Conservation (phyloP, 2,113 vertebrate species). For the Leuciscus idus region DNA sequence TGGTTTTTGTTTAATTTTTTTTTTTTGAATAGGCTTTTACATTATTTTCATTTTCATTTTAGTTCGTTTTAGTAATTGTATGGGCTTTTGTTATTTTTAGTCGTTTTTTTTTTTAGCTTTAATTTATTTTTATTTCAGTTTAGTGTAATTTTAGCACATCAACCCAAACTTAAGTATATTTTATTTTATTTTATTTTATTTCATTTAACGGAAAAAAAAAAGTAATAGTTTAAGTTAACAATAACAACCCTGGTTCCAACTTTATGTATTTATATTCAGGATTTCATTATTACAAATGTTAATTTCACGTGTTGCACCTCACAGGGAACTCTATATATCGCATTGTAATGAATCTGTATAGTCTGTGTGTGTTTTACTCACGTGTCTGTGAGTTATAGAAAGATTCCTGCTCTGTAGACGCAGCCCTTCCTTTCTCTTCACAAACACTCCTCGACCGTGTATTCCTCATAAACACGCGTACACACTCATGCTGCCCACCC, state of each 20-base stretch:
- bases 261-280: not conserved
- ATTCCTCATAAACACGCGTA: constrained; percentile 35
- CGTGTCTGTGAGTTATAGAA: not conserved
- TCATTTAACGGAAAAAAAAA: not conserved
- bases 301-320: not conserved
- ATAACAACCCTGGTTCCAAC: not conserved
- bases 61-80: not conserved
- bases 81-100: not conserved
- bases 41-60: not conserved
- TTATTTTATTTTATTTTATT: no score
- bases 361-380: not conserved
- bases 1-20: not conserved
- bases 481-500: constrained; percentile 27
- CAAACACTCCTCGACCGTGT: constrained; percentile 15
- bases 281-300: not conserved
- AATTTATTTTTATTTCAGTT: not conserved
- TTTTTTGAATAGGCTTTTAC: not conserved
- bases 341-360: not conserved
- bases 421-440: constrained; percentile 15
- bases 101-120: not conserved
- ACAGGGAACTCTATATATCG: not conserved
- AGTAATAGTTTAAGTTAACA: not conserved
- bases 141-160: no score
- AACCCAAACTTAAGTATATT: no score
- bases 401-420: constrained; percentile 16